Evolutionary conservation across 2,113 vertebrate genomes (phyloP).

Genomic region (Gallinago jamesoni): DNA sequence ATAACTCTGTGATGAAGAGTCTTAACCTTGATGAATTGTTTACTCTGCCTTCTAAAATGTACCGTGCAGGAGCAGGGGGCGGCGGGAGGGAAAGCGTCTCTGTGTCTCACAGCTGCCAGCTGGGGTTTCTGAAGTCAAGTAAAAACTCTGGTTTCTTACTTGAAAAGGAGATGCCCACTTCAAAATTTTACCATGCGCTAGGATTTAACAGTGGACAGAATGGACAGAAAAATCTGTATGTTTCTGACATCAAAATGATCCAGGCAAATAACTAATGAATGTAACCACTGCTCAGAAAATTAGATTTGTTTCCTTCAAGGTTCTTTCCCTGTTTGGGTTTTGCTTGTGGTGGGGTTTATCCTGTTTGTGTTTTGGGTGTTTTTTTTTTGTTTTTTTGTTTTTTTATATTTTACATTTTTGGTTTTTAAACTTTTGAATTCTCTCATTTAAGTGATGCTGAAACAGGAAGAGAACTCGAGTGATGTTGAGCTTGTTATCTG

Average conservation of each 20-base stretch:
- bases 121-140: background rate
- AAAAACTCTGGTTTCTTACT: background rate
- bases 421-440: background rate
- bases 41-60: background rate
- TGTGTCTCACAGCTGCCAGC: background rate
- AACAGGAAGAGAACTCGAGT: background rate
- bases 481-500: background rate
- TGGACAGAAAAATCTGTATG: too few relatives aligned
- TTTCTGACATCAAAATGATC: background rate
- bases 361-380: background rate
- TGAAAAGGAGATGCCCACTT: background rate
- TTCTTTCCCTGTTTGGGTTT: background rate
- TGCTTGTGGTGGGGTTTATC: background rate
- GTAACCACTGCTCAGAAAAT: background rate
- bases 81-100: background rate
- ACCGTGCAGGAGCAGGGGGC: background rate
- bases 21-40: background rate
- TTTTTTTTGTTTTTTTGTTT: background rate
- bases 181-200: background rate
- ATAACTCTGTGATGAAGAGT: background rate
- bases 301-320: background rate
- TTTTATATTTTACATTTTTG: fast-evolving
- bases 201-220: background rate
- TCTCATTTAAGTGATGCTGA: background rate
- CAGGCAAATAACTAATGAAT: background rate